phyloP scores from a whole-genome alignment of 2,888 invertebrate genomes.

The Empis stercorea region DNA sequence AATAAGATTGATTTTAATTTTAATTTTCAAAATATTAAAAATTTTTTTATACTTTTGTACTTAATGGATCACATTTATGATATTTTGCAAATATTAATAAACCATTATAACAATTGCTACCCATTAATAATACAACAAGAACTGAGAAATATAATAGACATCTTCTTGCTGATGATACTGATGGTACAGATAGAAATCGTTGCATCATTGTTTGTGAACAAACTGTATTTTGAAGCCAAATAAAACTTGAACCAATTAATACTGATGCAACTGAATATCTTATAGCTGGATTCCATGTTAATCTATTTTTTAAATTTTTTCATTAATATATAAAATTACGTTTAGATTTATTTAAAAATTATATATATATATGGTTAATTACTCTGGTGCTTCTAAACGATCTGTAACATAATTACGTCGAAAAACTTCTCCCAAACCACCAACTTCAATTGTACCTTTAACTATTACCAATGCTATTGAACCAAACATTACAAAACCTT shows the following conservation, averaged over 20 bases:
- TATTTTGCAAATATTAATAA: constrained; percentile 61
- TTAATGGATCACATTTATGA: constrained; percentile 64
- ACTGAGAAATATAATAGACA: constrained; percentile 49
- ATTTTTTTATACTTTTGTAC: constrained; percentile 51
- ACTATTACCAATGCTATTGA: constrained; percentile 58
- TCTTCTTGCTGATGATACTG: constrained; percentile 52
- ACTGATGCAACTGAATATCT: constrained; percentile 68
- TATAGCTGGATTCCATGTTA: constrained; percentile 62
- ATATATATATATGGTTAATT: too few relatives aligned
- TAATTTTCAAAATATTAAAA: background rate
- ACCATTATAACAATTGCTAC: constrained; percentile 58
- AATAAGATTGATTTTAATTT: background rate
- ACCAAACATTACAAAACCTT: constrained; percentile 61
- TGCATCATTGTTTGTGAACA: constrained; percentile 81
- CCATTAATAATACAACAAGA: constrained; percentile 46
- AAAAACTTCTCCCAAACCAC: constrained; percentile 52
- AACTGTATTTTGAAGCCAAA: constrained; percentile 62
- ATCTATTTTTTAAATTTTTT: constrained; percentile 40
- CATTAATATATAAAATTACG: background rate
- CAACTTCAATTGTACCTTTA: constrained; percentile 60
- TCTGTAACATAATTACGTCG: constrained; percentile 54
- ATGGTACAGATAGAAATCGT: constrained; percentile 64
- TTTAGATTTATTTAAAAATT: too few relatives aligned
- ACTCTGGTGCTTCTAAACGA: constrained; percentile 58
- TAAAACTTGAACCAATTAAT: constrained; percentile 59